Evolutionary conservation across 2,797 vertebrate genomes (phyloP), one percentile per base, ranked within the genome.

Genomic region (Myiotriccus ornatus): DNA sequence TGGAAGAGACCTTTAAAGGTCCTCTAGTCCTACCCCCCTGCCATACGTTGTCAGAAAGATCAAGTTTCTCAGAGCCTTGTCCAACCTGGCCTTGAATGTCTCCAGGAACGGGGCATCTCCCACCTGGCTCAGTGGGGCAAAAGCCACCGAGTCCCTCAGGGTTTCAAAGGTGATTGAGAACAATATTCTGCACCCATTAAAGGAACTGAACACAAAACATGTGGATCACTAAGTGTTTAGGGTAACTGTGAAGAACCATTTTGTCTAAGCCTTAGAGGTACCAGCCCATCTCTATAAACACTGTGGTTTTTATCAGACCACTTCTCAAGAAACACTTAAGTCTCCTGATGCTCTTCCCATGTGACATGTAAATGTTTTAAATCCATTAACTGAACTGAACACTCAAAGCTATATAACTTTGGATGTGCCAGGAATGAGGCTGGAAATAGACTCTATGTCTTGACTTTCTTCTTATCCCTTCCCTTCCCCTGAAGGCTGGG

Each of bases 11-110:
- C 23, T 44, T 50, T 22, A 30, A 49, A 68, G 47, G 7, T 28
- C 30, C 62, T 11, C 23, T 68, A 37, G 18, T 64, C 41, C 49
- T 49, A 46, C 2, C 0, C 1, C 41, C 10, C n/a, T 59, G 13
- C 44, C 35, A 11, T 6, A 3, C 12, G 50, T 25, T 18, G 46
- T 55, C 35, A 41, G 5, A 25, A 12, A 5, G 15, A 41, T 59
- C 39, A 46, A 35, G 7, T 9, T n/a, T 4, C n/a, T 68, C 39
- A 55, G 17, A 50, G 20, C 25, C 6, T 6, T 1, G 0, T 52
- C 25, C 55, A 64, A 19, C 4, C 37, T 52, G 34, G 23, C 43
- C 24, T 67, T 9, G 43, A 74, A 53, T 14, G 15, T 6, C 75
- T 69, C 18, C 43, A 67, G 41, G 47, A 47, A 34, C 35, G 34